Evolutionary conservation across 1,140 invertebrate species (phyloP), one percentile per base, ranked within the genome.

Genomic region (Rhyacophila brunnea): DNA sequence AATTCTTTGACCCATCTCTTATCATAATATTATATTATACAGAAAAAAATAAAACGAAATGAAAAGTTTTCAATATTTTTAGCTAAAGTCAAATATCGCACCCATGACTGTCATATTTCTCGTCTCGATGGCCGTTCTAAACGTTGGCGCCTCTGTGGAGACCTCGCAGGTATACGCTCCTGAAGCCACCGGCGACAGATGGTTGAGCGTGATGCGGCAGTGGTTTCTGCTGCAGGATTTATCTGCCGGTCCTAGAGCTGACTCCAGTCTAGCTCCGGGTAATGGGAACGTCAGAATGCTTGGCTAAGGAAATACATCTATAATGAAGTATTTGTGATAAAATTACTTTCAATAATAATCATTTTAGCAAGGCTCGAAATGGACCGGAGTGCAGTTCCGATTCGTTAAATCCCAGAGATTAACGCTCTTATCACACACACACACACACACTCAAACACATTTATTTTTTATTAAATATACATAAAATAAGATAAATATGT

Each of bases 101-200:
- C 78, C 77, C 70, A 77, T 77, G 38, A 80, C 74, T 3, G 77
- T 80, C 68, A 80, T 76, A 60, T 80, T 80, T 44, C 71, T 71
- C 23, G 73, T 77, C 58, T 74, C 71, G 6, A 73, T 70, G 0
- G 71, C 73, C 35, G 79, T 60, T 20, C 75, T 68, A 50, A 81
- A 81, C 38, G 74, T 73, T 19, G 80, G 80, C 0, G 77, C 80
- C 69, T 81, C 80, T 11, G 76, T 79, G 50, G 79, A 80, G 20
- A 81, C 73, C 67, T 81, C 80, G 61, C 80, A 81, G 52, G 72
- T 71, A 51, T 79, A 81, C 20, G 69, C 64, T 13, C 80, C 80
- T 6, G 73, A 70, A 0, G 73, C 73, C 11, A 70, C 69, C 17
- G 68, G 67, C 2, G 70, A 69, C 32, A 74, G 60, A 35, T 75